Evolutionary conservation across 2,797 vertebrate species (phyloP), one percentile per base, ranked within the genome.

Genomic region (Pseudopleuronectes americanus): DNA sequence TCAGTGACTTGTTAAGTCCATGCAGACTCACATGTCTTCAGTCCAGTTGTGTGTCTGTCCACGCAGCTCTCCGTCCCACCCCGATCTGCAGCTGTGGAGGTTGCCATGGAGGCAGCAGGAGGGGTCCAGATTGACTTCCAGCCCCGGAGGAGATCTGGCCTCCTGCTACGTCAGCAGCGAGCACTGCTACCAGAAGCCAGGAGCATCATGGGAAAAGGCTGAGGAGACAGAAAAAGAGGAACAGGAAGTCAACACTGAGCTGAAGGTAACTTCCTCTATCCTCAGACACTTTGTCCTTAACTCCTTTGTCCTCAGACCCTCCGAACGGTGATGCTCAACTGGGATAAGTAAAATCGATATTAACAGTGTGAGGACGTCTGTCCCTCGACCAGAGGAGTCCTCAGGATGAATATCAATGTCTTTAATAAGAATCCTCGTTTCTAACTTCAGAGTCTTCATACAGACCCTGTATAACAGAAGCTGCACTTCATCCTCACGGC

Each of bases 151-250:
- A 24, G 84, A 92, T 19, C 17, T 62, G 0, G 76, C 95, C 64
- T 71, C 94, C 76, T 98, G 97, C 0, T 99, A 99, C 28, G 97
- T 99, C 77, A 98, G 96, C 21, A 99, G 96, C 6, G 98, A 99
- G 79, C 98, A 99, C 91, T 99, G 97, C 92, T 99, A 99, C 91
- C 98, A 98, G 92, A 99, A 98, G 84, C 96, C 97, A 1, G 95
- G 95, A 1, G 87, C 82, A 73, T 86, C 83, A 6, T 90, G 89
- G 91, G 89, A 89, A 47, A 89, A 72, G 26, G 8, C 38, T 1
- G 83, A 84, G 49, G 81, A 76, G 52, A 36, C 49, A 12, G 74
- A 64, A 2, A 31, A 54, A 45, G 78, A 68, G 4, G 26, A 23
- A 56, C 76, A 71, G 66, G 81, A 88, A 54, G 49, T n/a, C 21